A percentile compares a stretch with the other conserved stretches of the same genome.
These are phyloP conservation scores for Herminia tarsipennalis DNA, from an alignment of 2,888 invertebrate genomes.

Conservation along the genomic window DNA sequence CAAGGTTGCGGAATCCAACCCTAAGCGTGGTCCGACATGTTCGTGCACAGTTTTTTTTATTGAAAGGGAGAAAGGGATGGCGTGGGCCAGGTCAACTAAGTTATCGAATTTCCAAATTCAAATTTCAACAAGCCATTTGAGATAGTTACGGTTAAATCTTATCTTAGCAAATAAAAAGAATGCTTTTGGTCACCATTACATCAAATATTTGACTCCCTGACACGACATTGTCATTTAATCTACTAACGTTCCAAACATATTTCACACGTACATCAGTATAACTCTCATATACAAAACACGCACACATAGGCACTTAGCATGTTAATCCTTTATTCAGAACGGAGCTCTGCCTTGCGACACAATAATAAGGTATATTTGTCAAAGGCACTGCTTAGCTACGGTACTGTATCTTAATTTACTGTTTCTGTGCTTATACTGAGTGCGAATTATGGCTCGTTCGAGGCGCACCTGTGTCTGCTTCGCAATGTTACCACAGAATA, in stretches of 20 bases:
- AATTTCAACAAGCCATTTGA: no score
- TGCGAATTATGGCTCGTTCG: constrained; percentile 69
- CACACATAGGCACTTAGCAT: constrained; percentile 20
- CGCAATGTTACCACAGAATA: constrained; percentile 16
- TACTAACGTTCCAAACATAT: constrained; percentile 6
- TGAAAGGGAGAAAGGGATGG: no score
- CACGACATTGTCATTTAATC: no score
- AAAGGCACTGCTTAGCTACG: constrained; percentile 63
- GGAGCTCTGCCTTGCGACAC: constrained; percentile 49
- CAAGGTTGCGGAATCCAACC: no score
- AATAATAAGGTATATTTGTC: constrained; percentile 76
- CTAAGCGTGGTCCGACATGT: no score
- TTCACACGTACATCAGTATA: constrained; percentile 17
- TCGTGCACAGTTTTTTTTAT: no score
- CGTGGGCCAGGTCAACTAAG: no score
- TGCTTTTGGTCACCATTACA: no score
- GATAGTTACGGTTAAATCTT: no score
- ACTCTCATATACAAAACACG: constrained; percentile 22
- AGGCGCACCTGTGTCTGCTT: constrained; percentile 63
- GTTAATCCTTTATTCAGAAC: constrained; percentile 35
- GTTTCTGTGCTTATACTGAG: constrained; percentile 46
- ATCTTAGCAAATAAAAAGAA: no score
- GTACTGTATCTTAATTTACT: constrained; percentile 67
- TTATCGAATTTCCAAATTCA: no score
- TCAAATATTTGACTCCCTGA: no score